A percentile compares a stretch with the other conserved stretches of the same genome.
These are phyloP conservation scores for Zygaena filipendulae DNA, from an alignment of 2,888 invertebrate species.

Conservation along the genomic window DNA sequence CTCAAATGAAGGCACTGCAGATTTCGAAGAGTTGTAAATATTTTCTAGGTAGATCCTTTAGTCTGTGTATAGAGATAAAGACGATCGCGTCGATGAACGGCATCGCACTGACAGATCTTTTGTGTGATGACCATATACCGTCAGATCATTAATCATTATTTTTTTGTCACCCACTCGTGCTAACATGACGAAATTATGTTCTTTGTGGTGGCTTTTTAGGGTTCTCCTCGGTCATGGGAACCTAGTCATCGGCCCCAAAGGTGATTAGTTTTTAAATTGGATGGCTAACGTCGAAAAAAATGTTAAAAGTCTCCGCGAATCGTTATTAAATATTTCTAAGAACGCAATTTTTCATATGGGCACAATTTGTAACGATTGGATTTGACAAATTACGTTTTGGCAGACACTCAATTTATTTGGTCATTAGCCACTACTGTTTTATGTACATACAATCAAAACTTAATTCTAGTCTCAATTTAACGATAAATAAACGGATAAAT, in stretches of 20 bases:
- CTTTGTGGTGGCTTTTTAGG: conserved; percentile 46
- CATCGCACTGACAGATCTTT: conserved; percentile 41
- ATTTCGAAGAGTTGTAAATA: not conserved
- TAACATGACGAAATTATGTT: conserved; percentile 61
- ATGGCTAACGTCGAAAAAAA: conserved; percentile 41
- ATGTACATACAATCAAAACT: too few relatives aligned
- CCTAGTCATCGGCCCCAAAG: conserved; percentile 48
- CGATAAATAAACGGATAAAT: not conserved
- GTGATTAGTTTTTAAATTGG: conserved; percentile 68
- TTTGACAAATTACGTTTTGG: conserved; percentile 57
- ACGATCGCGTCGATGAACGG: not conserved
- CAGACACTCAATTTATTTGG: conserved; percentile 37
- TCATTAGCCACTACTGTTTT: conserved; percentile 25
- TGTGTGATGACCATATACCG: conserved; percentile 35
- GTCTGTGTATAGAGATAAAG: not conserved
- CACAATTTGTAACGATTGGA: conserved; percentile 44
- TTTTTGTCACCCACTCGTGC: conserved; percentile 56
- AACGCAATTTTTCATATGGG: conserved; percentile 36
- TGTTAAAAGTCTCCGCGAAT: conserved; percentile 45
- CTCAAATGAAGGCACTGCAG: not conserved
- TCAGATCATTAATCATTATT: conserved; percentile 55
- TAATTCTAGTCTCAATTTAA: too few relatives aligned
- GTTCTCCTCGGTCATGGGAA: conserved; percentile 45
- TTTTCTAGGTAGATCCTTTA: not conserved
- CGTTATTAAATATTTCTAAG: conserved; percentile 49